Percentiles rank a stretch among this genome's conserved stretches.
These are phyloP conservation scores for Theristicus caerulescens DNA, from an alignment of 2,113 vertebrate genomes.

Conservation along the genomic window DNA sequence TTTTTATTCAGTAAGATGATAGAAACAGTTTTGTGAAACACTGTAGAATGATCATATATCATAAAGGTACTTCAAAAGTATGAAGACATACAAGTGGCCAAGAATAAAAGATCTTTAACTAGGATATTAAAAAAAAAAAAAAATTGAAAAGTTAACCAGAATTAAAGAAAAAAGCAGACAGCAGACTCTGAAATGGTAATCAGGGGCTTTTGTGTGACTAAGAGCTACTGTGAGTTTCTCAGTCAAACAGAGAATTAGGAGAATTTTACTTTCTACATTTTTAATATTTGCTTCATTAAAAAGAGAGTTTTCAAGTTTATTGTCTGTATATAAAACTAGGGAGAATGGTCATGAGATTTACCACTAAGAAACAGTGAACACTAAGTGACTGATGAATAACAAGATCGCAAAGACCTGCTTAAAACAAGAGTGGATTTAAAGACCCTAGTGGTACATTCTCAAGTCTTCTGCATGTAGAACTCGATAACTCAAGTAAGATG, in stretches of 20 bases:
- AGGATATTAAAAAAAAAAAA: neutral
- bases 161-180: neutral
- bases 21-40: neutral
- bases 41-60: neutral
- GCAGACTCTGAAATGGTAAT: neutral
- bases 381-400: neutral
- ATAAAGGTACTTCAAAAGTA: neutral
- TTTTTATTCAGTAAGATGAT: neutral
- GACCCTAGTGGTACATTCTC: neutral
- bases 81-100: neutral
- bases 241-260: neutral
- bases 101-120: neutral
- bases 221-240: neutral
- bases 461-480: neutral
- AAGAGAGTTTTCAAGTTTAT: neutral
- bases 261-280: neutral
- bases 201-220: neutral
- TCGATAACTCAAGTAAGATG: fast-evolving
- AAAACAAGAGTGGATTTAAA: neutral
- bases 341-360: neutral
- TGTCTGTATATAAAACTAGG: neutral
- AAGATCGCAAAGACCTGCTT: neutral
- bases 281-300: conserved; percentile 17
- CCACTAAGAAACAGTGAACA: neutral
- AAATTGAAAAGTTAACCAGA: neutral